These are phyloP conservation scores for Gobius niger DNA, from an alignment of 2,113 vertebrate genomes.

Conservation along the genomic window DNA sequence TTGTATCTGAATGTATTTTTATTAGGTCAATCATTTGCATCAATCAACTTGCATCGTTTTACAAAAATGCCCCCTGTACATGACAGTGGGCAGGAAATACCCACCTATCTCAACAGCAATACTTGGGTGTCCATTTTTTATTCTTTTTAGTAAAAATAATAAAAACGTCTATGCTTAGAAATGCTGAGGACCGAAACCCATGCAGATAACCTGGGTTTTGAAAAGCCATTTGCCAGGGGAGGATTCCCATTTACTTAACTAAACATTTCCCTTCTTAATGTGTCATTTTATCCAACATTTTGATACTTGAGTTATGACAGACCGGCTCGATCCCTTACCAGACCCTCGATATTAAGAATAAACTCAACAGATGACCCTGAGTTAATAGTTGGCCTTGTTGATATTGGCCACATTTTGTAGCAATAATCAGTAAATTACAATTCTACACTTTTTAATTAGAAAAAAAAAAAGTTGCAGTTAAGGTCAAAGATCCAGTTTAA, in stretches of 20 bases:
- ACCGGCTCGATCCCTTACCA: slow-evolving; percentile 53
- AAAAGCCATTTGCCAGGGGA: slow-evolving; percentile 2
- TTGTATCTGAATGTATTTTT: too few relatives aligned
- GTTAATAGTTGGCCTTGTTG: slow-evolving; percentile 70
- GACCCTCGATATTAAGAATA: slow-evolving; percentile 51
- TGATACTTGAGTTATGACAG: slow-evolving; percentile 45
- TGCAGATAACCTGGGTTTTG: slow-evolving; percentile 25
- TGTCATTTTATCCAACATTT: slow-evolving; percentile 35
- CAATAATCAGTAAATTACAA: slow-evolving; percentile 54
- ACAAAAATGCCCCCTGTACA: slow-evolving; percentile 7
- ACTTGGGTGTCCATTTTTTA: not conserved
- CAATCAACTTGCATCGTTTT: not conserved
- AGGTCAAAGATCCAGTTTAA: slow-evolving; percentile 72
- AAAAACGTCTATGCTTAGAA: not conserved
- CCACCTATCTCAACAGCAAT: not conserved
- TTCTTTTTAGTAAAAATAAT: not conserved
- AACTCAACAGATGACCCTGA: slow-evolving; percentile 73
- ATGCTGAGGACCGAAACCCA: slow-evolving; percentile 23
- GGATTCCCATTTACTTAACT: slow-evolving; percentile 33
- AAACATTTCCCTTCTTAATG: slow-evolving; percentile 62
- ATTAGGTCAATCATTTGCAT: too few relatives aligned
- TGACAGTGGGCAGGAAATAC: not conserved
- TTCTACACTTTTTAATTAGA: slow-evolving; percentile 48
- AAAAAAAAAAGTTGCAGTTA: slow-evolving; percentile 36
- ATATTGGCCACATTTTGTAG: slow-evolving; percentile 62